Evolutionary conservation across 2,888 invertebrate species (phyloP), one percentile per base, ranked within the genome.

Genomic region (Mythimna lalbum): DNA sequence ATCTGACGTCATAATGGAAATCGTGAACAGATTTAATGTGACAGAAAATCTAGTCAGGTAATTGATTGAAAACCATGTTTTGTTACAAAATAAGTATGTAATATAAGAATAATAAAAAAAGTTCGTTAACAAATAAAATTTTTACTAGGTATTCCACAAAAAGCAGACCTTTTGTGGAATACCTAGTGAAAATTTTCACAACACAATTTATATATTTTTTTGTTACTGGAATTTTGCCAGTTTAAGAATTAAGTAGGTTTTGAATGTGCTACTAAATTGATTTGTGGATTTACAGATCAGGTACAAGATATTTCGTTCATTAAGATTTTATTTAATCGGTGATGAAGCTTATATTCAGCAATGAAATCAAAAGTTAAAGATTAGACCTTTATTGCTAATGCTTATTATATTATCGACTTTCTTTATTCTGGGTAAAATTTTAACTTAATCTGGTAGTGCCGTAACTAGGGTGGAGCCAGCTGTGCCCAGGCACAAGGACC

Each of bases 1-100:
- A 5, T 90, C 94, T 0, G 97, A 97, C 80, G 94, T 97, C 39
- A 94, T 97, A 19, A 92, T 96, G 59, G 95, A 96, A 80, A 95
- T 97, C 49, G 95, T 94, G 47, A 91, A 93, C 52, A 91, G 92
- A 60, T 95, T 96, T 78, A 87, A 93, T 7, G 96, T 97, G 17
- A 92, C 94, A 3, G 96, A 96, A 73, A 96, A 96, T 71, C 91
- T 96, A 75, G 96, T 97, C 1, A 90, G 96, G 96, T 96, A 86
- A 81, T 88, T 83, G 19, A n/a, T 19, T 55, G 4, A 49, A 49
- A 43, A 43, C 14, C n/a, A n/a, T n/a, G n/a, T n/a, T n/a, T n/a
- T n/a, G n/a, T n/a, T n/a, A n/a, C n/a, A n/a, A n/a, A n/a, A n/a
- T n/a, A n/a, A n/a, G n/a, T n/a, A n/a, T n/a, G n/a, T n/a, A n/a